Evolutionary conservation across 2,797 vertebrate genomes (phyloP).

Genomic region (Tapera naevia): DNA sequence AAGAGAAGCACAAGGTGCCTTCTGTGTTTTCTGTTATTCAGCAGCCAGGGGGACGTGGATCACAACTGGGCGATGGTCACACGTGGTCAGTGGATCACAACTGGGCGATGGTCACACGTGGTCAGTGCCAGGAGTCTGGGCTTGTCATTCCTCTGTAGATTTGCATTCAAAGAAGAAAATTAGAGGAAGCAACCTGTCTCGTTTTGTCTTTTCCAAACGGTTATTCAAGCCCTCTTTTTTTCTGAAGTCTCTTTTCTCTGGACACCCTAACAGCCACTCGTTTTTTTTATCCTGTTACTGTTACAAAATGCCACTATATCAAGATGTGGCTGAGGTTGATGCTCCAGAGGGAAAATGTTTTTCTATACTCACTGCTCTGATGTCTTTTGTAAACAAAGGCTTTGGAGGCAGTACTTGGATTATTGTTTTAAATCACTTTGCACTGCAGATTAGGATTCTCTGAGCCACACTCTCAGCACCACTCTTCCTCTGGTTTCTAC

Average conservation of each 20-base stretch:
- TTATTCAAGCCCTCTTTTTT: not conserved
- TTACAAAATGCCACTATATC: rapidly evolving
- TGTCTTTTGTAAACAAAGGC: not conserved
- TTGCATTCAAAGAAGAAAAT: not conserved
- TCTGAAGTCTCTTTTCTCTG: not conserved
- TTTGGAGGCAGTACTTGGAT: not conserved
- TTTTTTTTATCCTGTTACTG: not conserved
- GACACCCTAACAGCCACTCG: not conserved
- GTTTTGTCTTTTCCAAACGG: not conserved
- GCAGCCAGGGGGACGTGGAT: rapidly evolving
- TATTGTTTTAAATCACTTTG: not conserved
- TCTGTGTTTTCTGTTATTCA: not conserved
- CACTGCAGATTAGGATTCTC: not conserved
- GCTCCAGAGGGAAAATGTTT: not conserved
- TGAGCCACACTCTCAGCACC: not conserved
- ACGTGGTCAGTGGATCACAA: rapidly evolving
- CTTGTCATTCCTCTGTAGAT: not conserved
- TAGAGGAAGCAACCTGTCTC: not conserved
- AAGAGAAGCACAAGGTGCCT: not conserved
- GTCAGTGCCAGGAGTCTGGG: not conserved
- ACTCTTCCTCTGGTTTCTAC: not conserved
- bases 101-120: rapidly evolving
- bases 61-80: rapidly evolving
- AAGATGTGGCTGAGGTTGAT: not conserved
- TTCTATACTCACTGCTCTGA: not conserved